A percentile compares a stretch with the other conserved stretches of the same genome.
Evolutionary conservation across 2,113 vertebrate species (phyloP).

Genomic region (human (Homo sapiens)): DNA sequence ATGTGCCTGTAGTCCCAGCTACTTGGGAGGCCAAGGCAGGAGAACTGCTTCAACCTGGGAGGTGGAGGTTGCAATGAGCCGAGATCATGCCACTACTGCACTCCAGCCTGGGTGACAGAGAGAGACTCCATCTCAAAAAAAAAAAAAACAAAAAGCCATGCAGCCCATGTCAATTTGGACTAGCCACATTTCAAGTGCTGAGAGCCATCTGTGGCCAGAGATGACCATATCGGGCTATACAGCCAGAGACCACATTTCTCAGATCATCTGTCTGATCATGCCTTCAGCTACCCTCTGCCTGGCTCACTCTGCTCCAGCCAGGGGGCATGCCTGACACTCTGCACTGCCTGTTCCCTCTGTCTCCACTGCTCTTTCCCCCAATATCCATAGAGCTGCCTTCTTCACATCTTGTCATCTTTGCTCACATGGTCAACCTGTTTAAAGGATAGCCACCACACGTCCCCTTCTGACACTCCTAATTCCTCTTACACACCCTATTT

Average conservation of each 20-base stretch:
- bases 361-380: background rate
- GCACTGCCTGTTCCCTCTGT: background rate
- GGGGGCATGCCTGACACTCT: background rate
- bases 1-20: too few species aligned
- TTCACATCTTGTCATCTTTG: background rate
- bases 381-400: background rate
- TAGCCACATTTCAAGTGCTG: background rate
- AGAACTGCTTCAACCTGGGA: too few species aligned
- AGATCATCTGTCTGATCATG: background rate
- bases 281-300: background rate
- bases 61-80: too few species aligned
- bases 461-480: background rate
- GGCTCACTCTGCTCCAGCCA: background rate
- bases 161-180: background rate
- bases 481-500: background rate
- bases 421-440: background rate
- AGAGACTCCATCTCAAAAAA: too few species aligned
- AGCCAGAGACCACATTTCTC: background rate
- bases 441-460: background rate
- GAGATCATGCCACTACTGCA: too few species aligned
- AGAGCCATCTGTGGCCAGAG: rapidly evolving
- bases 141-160: background rate
- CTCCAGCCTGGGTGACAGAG: too few species aligned
- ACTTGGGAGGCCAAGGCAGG: too few species aligned
- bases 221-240: rapidly evolving